Percentiles rank a stretch among this genome's conserved stretches.
These are phyloP conservation scores for Bufo bufo DNA, from an alignment of 2,113 vertebrate genomes.

Conservation along the genomic window DNA sequence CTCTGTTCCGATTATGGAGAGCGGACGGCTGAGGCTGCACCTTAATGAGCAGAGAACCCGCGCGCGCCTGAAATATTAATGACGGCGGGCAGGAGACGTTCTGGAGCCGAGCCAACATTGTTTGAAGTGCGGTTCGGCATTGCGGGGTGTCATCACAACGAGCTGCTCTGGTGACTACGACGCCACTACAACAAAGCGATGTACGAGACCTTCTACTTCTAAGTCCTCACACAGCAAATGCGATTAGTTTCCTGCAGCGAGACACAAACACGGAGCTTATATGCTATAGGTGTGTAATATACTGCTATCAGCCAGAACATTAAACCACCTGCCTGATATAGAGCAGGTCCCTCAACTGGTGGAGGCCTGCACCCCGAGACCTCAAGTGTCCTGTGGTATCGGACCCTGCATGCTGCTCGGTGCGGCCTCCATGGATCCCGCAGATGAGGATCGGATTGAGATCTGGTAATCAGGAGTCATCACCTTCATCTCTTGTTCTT, in stretches of 20 bases:
- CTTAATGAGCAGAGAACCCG: slow-evolving; percentile 13
- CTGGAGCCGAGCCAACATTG: slow-evolving; percentile 27
- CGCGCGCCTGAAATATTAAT: slow-evolving; percentile 30
- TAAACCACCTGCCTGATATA: no score
- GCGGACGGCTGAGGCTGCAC: not conserved
- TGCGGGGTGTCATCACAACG: slow-evolving; percentile 10
- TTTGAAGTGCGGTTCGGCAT: not conserved
- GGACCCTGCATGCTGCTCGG: no score
- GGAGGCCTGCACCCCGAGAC: no score
- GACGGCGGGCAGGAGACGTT: slow-evolving; percentile 15
- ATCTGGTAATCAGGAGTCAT: no score
- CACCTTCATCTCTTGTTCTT: no score
- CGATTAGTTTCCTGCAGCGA: not conserved
- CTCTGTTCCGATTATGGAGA: not conserved
- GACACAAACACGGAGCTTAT: not conserved
- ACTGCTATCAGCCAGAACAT: not conserved
- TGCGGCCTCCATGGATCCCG: no score
- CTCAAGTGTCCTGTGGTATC: no score
- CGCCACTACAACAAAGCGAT: not conserved
- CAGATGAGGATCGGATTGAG: no score
- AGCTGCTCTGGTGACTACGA: not conserved
- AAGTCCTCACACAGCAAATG: not conserved
- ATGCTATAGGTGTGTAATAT: not conserved
- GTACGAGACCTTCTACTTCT: slow-evolving; percentile 7
- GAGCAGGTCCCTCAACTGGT: no score